Conservation (phyloP, 2,113 vertebrate genomes). For the Ivindomyrus marchei region DNA sequence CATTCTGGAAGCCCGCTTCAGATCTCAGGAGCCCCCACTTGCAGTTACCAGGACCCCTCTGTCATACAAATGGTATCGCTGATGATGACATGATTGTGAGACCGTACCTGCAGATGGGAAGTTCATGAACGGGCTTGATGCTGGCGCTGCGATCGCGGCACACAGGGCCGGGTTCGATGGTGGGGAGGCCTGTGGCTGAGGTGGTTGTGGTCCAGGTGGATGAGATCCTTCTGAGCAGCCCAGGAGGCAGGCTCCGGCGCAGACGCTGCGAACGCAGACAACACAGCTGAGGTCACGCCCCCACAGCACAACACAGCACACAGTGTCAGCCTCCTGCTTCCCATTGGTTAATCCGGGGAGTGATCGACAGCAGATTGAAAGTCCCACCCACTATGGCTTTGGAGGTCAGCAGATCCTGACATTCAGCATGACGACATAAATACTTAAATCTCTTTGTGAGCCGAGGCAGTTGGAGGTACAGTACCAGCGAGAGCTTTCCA, state of each 20-base stretch:
- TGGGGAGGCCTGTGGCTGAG: constrained; percentile 85
- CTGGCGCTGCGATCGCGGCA: constrained; percentile 80
- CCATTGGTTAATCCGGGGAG: not conserved
- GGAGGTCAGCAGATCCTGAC: not conserved
- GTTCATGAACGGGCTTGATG: constrained; percentile 69
- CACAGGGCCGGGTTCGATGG: constrained; percentile 81
- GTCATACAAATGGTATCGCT: not conserved
- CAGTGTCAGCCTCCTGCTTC: not conserved
- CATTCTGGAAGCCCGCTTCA: not conserved
- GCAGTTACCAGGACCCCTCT: not conserved
- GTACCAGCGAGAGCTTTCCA: not conserved
- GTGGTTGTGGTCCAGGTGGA: constrained; percentile 94
- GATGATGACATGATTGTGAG: too few species aligned
- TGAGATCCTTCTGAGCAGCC: constrained; percentile 78
- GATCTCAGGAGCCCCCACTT: not conserved
- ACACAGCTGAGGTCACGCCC: not conserved
- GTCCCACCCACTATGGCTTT: not conserved
- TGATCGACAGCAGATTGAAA: not conserved
- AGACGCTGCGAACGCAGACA: constrained; percentile 65
- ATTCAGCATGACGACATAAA: not conserved
- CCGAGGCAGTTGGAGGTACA: not conserved
- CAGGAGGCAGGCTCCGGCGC: constrained; percentile 77
- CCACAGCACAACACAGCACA: not conserved
- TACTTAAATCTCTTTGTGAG: not conserved
- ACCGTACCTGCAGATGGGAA: constrained; percentile 58